These are phyloP conservation scores for Leuciscus waleckii DNA, from an alignment of 2,797 vertebrate species.

Conservation along the genomic window DNA sequence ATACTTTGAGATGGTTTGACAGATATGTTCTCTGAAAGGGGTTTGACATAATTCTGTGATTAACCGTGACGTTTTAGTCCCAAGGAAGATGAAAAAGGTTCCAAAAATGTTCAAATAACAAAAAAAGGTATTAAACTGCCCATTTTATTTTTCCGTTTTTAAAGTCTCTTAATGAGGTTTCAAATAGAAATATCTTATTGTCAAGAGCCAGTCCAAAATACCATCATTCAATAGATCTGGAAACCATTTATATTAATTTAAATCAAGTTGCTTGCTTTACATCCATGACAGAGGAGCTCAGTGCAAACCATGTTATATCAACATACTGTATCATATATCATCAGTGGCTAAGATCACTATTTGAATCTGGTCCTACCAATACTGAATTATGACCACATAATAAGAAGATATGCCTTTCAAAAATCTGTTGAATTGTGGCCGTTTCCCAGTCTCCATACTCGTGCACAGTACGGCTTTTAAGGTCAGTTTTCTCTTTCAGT, in stretches of 20 bases:
- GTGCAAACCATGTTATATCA: neutral
- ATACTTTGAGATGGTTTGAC: neutral
- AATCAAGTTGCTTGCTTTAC: neutral
- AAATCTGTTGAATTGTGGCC: neutral
- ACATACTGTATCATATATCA: slow-evolving; percentile 1
- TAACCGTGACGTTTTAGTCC: neutral
- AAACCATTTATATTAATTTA: slow-evolving; percentile 20
- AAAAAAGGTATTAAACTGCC: neutral
- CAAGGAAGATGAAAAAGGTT: neutral
- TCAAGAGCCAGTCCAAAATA: slow-evolving; percentile 12
- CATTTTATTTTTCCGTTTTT: neutral
- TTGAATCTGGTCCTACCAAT: neutral
- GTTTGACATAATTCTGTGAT: neutral
- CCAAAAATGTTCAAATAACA: neutral
- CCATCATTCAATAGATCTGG: slow-evolving; percentile 10
- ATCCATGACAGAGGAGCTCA: slow-evolving; percentile 2
- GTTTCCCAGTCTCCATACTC: neutral
- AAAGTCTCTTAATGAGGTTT: neutral
- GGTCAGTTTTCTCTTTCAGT: neutral
- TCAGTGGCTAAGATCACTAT: slow-evolving; percentile 10
- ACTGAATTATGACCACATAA: slow-evolving; percentile 2
- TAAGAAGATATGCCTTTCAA: neutral
- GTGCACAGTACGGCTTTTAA: neutral
- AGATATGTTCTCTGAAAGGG: neutral
- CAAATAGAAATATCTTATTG: neutral